These are phyloP conservation scores for Psophia crepitans DNA, from an alignment of 2,113 vertebrate species.

Conservation along the genomic window DNA sequence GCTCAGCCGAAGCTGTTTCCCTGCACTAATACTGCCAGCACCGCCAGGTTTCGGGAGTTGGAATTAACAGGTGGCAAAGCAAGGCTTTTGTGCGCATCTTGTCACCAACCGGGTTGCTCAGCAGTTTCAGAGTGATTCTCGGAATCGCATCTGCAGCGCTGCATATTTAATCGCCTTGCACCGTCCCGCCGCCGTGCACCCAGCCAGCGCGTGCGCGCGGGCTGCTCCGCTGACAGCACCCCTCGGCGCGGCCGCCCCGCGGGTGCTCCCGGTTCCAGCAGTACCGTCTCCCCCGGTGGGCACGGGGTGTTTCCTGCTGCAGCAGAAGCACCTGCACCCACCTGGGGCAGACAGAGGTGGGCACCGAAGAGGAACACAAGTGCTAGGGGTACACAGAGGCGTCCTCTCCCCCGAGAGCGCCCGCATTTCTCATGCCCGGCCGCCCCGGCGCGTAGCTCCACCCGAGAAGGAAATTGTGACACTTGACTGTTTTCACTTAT, in stretches of 20 bases:
- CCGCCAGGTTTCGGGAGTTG: not conserved
- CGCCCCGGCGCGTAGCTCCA: not conserved
- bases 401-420: rapidly evolving
- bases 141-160: not conserved
- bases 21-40: too few relatives aligned
- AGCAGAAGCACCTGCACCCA: not conserved
- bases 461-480: not conserved
- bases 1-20: not conserved
- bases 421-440: too few relatives aligned
- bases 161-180: rapidly evolving
- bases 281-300: not conserved
- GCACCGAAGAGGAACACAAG: too few relatives aligned
- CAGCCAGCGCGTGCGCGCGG: not conserved
- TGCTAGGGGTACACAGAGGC: rapidly evolving
- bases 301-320: not conserved
- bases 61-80: not conserved
- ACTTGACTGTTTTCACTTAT: not conserved
- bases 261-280: not conserved
- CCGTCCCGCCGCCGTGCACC: rapidly evolving
- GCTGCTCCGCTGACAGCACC: not conserved
- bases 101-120: too few relatives aligned
- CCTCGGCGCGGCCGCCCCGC: rapidly evolving
- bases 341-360: not conserved
- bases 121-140: not conserved
- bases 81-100: too few relatives aligned